Base-by-base conservation (phyloP, 2,797 vertebrate species). In the Rhinogobio ventralis region DNA sequence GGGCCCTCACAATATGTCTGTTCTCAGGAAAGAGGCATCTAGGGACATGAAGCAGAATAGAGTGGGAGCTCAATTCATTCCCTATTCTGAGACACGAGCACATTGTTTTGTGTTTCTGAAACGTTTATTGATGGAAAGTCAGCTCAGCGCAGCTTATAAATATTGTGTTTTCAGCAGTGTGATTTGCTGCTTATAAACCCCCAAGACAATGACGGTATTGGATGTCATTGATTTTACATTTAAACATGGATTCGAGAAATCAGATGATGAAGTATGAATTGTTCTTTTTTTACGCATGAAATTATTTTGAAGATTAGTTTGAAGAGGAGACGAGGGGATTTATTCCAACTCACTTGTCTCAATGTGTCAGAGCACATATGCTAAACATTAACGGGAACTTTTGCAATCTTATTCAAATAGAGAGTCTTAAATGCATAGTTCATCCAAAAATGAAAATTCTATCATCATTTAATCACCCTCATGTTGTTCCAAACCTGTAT, bases 211-310 rank as follows among this genome's bases (percentile, higher is more conserved):
- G 39, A 75, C 53, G 33, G 51, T 53, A 66, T 64, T 67, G 69
- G 68, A 45, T 84, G 68, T 51, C 28, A 85, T 81, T 68, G 85
- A 82, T 86, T 82, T 79, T 55, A 64, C 79, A 88, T 79, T 79
- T 55, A 75, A 86, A 80, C 36, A 45, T 53, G n/a, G 76, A 69
- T 57, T 36, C 15, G 20, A 42, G 57, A 71, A 66, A 75, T 55
- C 49, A 76, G 46, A 64, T 33, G 39, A 39, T 71, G 28, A 69
- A 55, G 36, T 74, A 77, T 76, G 75, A 76, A 79, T 72, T 53
- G 25, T 45, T 69, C 51, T 76, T 42, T 67, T 71, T 75, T 75
- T 39, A 36, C 19, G 5, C 33, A 13, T 51, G 2, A 20, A 75
- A 73, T 73, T 36, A 36, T 64, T 25, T 42, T 42, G 9, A 42